Percentiles rank a stretch among this genome's conserved stretches.
phyloP scores from a whole-genome alignment of 2,797 vertebrate species.

The Florisuga fusca region DNA sequence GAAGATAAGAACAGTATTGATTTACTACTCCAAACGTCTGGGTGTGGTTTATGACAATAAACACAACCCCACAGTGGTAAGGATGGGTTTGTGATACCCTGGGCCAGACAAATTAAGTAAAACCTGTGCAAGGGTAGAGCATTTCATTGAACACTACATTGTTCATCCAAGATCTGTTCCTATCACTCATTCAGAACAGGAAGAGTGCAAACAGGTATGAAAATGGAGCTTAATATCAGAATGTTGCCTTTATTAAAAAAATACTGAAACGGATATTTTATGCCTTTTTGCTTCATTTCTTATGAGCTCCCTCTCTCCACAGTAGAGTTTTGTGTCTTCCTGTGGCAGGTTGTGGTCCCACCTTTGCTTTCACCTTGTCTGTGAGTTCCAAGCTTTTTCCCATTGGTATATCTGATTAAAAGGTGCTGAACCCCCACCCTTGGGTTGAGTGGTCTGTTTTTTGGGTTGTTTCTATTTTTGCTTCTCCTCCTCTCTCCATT shows the following conservation, averaged over 20 bases:
- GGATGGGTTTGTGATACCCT: slow-evolving; percentile 3
- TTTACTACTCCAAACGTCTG: slow-evolving; percentile 35
- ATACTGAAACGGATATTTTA: background rate
- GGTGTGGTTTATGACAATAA: slow-evolving; percentile 67
- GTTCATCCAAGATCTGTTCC: background rate
- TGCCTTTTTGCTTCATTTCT: background rate
- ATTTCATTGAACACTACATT: background rate
- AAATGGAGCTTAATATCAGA: background rate
- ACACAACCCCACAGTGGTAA: slow-evolving; percentile 23
- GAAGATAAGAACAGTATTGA: slow-evolving; percentile 55
- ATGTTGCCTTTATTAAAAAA: background rate
- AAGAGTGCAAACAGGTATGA: background rate
- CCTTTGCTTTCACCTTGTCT: background rate
- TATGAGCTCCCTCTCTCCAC: background rate
- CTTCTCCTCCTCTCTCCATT: fast-evolving
- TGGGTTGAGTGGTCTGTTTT: background rate
- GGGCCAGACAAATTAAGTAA: background rate
- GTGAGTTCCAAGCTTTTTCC: background rate
- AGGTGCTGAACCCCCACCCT: background rate
- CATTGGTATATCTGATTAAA: background rate
- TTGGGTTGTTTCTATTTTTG: background rate
- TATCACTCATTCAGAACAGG: background rate
- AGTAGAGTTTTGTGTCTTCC: background rate
- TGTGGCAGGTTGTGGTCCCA: background rate
- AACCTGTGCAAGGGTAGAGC: background rate